phyloP scores from a whole-genome alignment of 2,888 invertebrate genomes.

The Cerastis rubricosa region DNA sequence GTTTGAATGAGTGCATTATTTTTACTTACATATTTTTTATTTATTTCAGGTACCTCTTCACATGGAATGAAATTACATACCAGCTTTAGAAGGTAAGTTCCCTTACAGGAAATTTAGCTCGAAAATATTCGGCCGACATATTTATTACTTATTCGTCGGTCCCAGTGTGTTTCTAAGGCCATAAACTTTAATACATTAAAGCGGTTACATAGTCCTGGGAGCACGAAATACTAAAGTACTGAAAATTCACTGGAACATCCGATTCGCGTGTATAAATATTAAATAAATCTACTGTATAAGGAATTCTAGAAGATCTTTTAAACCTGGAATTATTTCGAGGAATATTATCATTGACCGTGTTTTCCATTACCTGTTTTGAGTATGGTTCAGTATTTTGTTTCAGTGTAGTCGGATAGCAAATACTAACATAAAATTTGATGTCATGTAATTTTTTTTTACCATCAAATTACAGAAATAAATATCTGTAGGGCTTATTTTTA shows the following conservation, averaged over 20 bases:
- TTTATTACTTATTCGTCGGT: neutral
- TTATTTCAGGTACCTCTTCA: constrained; percentile 34
- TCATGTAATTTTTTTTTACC: neutral
- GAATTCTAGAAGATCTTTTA: neutral
- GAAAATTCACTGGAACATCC: neutral
- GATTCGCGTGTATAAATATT: neutral
- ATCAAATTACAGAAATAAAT: neutral
- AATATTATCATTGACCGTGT: neutral
- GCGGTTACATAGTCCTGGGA: neutral
- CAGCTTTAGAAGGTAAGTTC: constrained; percentile 28
- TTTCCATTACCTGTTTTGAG: neutral
- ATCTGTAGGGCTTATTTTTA: too few relatives aligned
- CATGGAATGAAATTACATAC: constrained; percentile 23
- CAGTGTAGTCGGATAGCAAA: neutral
- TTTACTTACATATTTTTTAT: neutral
- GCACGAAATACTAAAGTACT: neutral
- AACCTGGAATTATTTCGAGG: neutral
- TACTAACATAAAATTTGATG: neutral
- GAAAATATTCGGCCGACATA: neutral
- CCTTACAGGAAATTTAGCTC: neutral
- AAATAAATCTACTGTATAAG: neutral
- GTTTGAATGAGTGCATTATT: neutral
- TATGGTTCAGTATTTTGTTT: neutral
- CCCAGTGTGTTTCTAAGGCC: neutral
- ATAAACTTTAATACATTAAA: neutral